Conservation (phyloP, 2,888 invertebrate genomes). For the Protodeltote pygarga region DNA sequence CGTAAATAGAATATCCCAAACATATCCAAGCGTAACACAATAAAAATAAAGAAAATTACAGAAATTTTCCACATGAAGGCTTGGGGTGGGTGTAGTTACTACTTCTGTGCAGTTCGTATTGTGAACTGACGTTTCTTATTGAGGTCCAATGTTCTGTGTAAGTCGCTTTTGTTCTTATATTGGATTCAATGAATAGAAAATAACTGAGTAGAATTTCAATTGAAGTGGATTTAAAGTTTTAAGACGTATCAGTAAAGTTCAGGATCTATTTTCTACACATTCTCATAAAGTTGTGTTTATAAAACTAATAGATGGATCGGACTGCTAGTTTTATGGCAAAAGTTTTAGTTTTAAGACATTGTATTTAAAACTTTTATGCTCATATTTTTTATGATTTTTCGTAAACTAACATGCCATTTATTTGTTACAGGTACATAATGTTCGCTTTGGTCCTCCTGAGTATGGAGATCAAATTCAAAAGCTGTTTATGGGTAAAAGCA, state of each 20-base stretch:
- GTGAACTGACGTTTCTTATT: too few species aligned
- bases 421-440: constrained; percentile 39
- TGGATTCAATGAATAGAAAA: constrained; percentile 29
- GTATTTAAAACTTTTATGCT: constrained; percentile 6
- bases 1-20: too few species aligned
- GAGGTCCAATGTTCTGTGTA: constrained; percentile 23
- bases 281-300: constrained; percentile 15
- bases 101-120: constrained; percentile 21
- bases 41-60: too few species aligned
- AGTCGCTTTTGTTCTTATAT: constrained; percentile 34
- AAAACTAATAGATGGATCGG: constrained; percentile 14
- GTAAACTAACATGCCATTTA: constrained; percentile 10
- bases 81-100: constrained; percentile 17
- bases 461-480: constrained; percentile 4
- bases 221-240: constrained; percentile 31
- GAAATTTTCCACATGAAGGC: constrained; percentile 20
- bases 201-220: constrained; percentile 22
- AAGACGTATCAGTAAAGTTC: constrained; percentile 30
- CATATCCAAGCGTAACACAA: too few species aligned
- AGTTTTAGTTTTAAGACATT: constrained; percentile 3
- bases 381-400: constrained; percentile 1
- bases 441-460: background rate
- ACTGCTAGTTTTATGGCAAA: constrained; percentile 7
- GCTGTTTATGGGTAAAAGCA: constrained; percentile 27
- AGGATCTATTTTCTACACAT: constrained; percentile 27